Evolutionary conservation across 2,797 vertebrate genomes (phyloP).

Genomic region (Alca torda): DNA sequence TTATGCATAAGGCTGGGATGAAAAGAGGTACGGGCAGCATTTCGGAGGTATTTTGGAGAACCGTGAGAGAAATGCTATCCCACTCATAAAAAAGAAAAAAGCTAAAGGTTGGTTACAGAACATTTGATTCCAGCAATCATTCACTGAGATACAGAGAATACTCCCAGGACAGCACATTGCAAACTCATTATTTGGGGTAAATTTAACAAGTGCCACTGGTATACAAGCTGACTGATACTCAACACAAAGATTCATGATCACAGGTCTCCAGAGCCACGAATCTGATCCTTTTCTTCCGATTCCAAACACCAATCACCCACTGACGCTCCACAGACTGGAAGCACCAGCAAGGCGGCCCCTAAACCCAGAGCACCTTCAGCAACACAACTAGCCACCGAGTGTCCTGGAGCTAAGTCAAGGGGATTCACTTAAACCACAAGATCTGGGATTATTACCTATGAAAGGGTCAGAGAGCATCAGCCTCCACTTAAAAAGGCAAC

Average conservation of each 20-base stretch:
- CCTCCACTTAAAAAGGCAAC: not conserved
- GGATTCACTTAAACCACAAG: not conserved
- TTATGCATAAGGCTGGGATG: not conserved
- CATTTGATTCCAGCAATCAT: not conserved
- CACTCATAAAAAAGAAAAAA: not conserved
- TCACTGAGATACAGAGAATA: not conserved
- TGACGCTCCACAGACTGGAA: not conserved
- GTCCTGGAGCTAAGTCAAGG: not conserved
- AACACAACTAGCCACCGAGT: not conserved
- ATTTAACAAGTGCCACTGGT: not conserved
- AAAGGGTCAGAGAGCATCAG: not conserved
- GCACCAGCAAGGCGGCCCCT: not conserved
- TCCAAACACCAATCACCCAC: not conserved
- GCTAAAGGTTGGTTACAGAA: not conserved
- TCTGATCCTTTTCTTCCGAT: not conserved
- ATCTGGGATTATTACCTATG: not conserved
- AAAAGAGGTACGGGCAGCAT: not conserved
- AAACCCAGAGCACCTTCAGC: not conserved
- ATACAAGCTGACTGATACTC: rapidly evolving
- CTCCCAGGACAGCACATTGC: no score
- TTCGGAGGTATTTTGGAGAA: not conserved
- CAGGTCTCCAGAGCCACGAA: not conserved
- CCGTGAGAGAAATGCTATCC: not conserved
- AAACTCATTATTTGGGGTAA: not conserved
- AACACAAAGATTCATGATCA: not conserved